phyloP scores from a whole-genome alignment of 2,113 vertebrate genomes.

The Potamarius usumacintae region DNA sequence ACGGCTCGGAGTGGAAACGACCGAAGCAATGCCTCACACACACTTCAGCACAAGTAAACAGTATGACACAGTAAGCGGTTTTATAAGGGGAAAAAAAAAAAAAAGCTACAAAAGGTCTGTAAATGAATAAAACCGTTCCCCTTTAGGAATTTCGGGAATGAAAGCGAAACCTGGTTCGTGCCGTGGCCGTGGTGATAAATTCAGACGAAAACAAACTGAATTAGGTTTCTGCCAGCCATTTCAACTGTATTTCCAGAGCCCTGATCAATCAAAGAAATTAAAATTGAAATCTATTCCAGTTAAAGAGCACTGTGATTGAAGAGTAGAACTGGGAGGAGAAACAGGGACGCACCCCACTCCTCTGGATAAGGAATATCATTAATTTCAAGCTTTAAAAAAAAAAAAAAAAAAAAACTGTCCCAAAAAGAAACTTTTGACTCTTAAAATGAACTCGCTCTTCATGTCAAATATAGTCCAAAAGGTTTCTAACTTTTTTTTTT shows the following conservation, averaged over 20 bases:
- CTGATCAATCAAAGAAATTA: background rate
- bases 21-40: background rate
- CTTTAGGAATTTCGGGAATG: background rate
- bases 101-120: background rate
- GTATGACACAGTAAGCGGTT: background rate
- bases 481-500: background rate
- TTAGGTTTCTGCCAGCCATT: too few relatives aligned
- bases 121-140: background rate
- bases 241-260: background rate
- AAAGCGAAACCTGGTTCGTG: background rate
- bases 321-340: background rate
- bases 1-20: slow-evolving; percentile 41
- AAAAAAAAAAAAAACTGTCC: background rate
- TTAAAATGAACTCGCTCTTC: background rate
- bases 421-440: background rate
- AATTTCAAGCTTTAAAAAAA: background rate
- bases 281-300: background rate
- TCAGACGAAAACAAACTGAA: background rate
- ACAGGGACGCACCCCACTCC: too few relatives aligned
- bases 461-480: background rate
- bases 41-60: slow-evolving; percentile 5
- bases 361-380: background rate
- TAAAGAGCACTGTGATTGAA: background rate
- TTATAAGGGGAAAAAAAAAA: background rate
- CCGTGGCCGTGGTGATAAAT: background rate